A percentile compares a stretch with the other conserved stretches of the same genome.
Evolutionary conservation across 2,888 invertebrate genomes (phyloP).

Genomic region (Odontothrips loti): DNA sequence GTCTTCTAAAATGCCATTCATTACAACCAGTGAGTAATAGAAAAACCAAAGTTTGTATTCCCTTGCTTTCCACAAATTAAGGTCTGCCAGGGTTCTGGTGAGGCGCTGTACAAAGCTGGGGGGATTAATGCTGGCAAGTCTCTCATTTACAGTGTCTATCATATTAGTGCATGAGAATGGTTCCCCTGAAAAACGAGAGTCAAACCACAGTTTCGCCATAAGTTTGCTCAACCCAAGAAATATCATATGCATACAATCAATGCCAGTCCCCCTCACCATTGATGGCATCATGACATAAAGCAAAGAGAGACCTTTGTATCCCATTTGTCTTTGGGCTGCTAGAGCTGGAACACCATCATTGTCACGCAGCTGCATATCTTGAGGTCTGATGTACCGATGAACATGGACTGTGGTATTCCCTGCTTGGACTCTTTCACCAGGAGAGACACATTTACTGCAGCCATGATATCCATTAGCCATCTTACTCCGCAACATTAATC

Average conservation of each 20-base stretch:
- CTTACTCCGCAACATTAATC: background rate
- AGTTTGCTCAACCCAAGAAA: constrained; percentile 1
- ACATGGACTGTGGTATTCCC: constrained; percentile 7
- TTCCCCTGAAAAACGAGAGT: background rate
- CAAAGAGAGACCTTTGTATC: background rate
- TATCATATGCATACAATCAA: constrained; percentile 9
- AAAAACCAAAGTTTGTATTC: constrained; percentile 27
- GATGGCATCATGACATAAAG: background rate
- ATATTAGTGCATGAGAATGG: constrained; percentile 1
- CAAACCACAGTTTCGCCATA: constrained; percentile 17
- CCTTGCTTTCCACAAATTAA: constrained; percentile 4
- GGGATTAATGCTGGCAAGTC: background rate
- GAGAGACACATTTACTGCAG: constrained; percentile 19
- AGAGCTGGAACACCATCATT: background rate
- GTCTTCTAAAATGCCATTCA: constrained; percentile 15
- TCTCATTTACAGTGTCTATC: constrained; percentile 13
- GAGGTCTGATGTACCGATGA: background rate
- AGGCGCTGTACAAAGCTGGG: constrained; percentile 14
- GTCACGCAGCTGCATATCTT: background rate
- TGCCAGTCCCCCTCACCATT: constrained; percentile 10
- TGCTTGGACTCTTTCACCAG: background rate
- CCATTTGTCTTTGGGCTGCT: background rate
- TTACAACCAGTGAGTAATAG: constrained; percentile 16
- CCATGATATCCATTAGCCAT: constrained; percentile 27
- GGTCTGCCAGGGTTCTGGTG: background rate